Conservation (phyloP, 2,113 vertebrate species). For the Seriola rivoliana region DNA sequence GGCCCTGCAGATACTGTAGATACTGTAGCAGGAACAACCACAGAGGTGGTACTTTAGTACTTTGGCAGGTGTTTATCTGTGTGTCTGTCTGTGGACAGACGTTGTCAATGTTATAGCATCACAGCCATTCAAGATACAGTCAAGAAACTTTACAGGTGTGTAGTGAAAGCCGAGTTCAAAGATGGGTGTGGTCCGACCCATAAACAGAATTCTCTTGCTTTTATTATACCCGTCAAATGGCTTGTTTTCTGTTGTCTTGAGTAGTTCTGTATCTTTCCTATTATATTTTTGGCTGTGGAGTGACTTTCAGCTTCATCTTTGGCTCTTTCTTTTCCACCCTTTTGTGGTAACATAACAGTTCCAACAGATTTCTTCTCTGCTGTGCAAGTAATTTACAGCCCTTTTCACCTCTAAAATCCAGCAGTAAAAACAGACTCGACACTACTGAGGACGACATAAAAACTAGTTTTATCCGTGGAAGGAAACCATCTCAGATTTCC, state of each 20-base stretch:
- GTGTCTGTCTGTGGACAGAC: too few species aligned
- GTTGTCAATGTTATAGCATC: too few species aligned
- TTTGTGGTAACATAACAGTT: neutral
- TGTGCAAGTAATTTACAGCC: neutral
- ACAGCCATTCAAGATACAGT: too few species aligned
- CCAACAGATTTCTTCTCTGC: neutral
- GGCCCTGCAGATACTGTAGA: too few species aligned
- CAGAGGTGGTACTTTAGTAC: too few species aligned
- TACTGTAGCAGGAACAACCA: too few species aligned
- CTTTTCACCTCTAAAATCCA: neutral
- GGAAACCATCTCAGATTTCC: neutral
- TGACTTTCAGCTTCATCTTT: neutral
- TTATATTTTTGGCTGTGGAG: neutral
- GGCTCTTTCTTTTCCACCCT: neutral
- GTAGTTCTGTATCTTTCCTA: neutral
- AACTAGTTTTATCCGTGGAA: neutral
- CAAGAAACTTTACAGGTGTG: too few species aligned
- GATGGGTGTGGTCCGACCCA: too few species aligned
- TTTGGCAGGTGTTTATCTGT: too few species aligned
- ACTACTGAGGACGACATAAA: neutral
- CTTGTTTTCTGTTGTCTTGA: conserved; percentile 7
- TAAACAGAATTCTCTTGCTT: neutral
- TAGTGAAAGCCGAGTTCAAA: too few species aligned
- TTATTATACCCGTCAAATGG: neutral
- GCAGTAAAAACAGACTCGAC: neutral